These are phyloP conservation scores for Conistra vaccinii DNA, from an alignment of 2,888 invertebrate genomes.

Conservation along the genomic window DNA sequence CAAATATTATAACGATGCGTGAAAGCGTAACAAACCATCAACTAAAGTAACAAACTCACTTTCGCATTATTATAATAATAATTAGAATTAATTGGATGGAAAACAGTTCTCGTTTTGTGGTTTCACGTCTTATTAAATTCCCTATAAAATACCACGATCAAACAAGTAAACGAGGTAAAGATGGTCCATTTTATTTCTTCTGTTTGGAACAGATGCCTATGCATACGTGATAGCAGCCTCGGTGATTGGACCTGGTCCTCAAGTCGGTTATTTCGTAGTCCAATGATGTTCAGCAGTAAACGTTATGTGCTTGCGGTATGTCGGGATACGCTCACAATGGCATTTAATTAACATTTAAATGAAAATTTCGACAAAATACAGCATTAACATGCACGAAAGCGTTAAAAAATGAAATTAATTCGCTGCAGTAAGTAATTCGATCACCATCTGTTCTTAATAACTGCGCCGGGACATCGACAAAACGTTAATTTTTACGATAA, in stretches of 20 bases:
- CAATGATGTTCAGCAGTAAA: slow-evolving; percentile 8
- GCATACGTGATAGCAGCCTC: neutral
- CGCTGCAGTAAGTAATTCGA: slow-evolving; percentile 50
- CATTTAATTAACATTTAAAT: slow-evolving; percentile 51
- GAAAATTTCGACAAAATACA: slow-evolving; percentile 29
- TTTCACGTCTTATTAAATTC: too few relatives aligned
- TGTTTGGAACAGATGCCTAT: neutral
- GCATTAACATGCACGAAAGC: slow-evolving; percentile 41
- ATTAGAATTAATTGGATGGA: neutral
- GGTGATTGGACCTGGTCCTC: neutral
- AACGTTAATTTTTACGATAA: slow-evolving; percentile 69
- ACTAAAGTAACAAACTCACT: too few relatives aligned
- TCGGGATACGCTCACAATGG: neutral
- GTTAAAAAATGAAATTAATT: slow-evolving; percentile 39
- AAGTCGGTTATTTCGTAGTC: slow-evolving; percentile 5
- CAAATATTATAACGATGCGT: too few relatives aligned
- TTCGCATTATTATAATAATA: too few relatives aligned
- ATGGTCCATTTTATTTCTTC: neutral
- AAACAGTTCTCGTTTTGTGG: neutral
- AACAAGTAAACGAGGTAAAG: too few relatives aligned
- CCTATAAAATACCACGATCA: too few relatives aligned
- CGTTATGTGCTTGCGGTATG: slow-evolving; percentile 16
- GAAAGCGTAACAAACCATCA: too few relatives aligned
- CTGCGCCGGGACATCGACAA: slow-evolving; percentile 61
- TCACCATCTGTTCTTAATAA: slow-evolving; percentile 58